phyloP scores from a whole-genome alignment of 2,888 invertebrate species.

The Troides aeacus region DNA sequence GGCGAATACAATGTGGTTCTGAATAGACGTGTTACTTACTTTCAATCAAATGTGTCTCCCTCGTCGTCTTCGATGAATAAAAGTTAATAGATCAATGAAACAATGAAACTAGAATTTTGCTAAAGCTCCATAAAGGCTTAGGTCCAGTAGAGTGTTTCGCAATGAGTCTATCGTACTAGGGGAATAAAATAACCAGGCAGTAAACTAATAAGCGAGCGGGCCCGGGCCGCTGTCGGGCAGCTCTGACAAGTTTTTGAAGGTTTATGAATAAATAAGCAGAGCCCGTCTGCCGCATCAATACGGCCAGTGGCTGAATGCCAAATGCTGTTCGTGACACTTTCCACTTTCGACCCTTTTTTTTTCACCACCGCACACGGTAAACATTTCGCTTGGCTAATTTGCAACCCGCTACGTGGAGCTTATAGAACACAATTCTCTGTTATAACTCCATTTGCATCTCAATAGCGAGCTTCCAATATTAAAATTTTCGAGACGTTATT shows the following conservation, averaged over 20 bases:
- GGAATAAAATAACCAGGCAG: slow-evolving; percentile 42
- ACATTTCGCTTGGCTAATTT: slow-evolving; percentile 66
- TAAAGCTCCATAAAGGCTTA: background rate
- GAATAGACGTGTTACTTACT: no score
- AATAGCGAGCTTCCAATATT: slow-evolving; percentile 15
- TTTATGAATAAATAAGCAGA: slow-evolving; percentile 75
- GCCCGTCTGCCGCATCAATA: slow-evolving; percentile 76
- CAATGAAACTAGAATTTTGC: background rate
- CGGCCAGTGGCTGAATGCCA: slow-evolving; percentile 68
- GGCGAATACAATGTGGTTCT: no score
- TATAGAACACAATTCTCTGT: slow-evolving; percentile 12
- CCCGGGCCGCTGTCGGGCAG: slow-evolving; percentile 37
- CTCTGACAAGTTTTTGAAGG: slow-evolving; percentile 72
- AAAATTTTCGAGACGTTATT: slow-evolving; percentile 1
- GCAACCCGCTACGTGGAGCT: slow-evolving; percentile 36
- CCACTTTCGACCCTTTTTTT: slow-evolving; percentile 71
- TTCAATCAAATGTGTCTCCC: no score
- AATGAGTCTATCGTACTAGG: background rate
- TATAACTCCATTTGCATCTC: slow-evolving; percentile 11
- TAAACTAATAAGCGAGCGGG: slow-evolving; percentile 48
- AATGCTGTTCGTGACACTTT: slow-evolving; percentile 74
- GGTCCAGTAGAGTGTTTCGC: background rate
- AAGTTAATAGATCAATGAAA: background rate
- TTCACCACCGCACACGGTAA: slow-evolving; percentile 48
- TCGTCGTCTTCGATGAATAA: no score